These are phyloP conservation scores for Catamblyrhynchus diadema DNA, from an alignment of 2,797 vertebrate species.

Conservation along the genomic window DNA sequence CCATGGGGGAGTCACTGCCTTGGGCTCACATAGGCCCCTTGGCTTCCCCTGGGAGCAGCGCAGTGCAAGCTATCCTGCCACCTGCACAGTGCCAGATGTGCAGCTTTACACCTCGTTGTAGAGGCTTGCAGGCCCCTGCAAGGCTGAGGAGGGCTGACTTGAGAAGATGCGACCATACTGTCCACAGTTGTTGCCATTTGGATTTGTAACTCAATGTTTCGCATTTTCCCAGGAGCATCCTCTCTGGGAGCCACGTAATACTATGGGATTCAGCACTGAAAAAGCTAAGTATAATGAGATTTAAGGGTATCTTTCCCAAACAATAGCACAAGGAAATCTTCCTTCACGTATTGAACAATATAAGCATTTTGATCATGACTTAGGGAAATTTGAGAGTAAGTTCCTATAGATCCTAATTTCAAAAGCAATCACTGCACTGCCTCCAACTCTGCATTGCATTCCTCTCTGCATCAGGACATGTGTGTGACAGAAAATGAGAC, in stretches of 20 bases:
- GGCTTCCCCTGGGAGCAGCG: not conserved
- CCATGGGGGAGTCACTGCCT: not conserved
- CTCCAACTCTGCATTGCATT: not conserved
- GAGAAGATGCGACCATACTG: rapidly evolving
- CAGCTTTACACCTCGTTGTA: not conserved
- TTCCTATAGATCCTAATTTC: not conserved
- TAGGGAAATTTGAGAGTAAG: not conserved
- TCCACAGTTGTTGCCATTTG: not conserved
- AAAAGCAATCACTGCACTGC: not conserved
- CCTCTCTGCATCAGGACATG: not conserved
- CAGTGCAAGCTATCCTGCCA: not conserved
- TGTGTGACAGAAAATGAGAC: not conserved
- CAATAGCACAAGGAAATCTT: not conserved
- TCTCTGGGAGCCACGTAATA: not conserved
- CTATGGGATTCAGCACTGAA: not conserved
- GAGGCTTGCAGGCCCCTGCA: not conserved
- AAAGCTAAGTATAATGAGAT: not conserved
- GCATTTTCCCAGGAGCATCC: not conserved
- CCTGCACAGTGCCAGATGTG: rapidly evolving
- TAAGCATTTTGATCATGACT: not conserved
- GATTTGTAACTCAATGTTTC: not conserved
- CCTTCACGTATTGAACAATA: not conserved
- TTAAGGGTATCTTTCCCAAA: not conserved
- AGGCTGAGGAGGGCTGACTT: not conserved
- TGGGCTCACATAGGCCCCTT: not conserved